Evolutionary conservation across 2,797 vertebrate species (phyloP).

Genomic region (Phalanger gymnotis): DNA sequence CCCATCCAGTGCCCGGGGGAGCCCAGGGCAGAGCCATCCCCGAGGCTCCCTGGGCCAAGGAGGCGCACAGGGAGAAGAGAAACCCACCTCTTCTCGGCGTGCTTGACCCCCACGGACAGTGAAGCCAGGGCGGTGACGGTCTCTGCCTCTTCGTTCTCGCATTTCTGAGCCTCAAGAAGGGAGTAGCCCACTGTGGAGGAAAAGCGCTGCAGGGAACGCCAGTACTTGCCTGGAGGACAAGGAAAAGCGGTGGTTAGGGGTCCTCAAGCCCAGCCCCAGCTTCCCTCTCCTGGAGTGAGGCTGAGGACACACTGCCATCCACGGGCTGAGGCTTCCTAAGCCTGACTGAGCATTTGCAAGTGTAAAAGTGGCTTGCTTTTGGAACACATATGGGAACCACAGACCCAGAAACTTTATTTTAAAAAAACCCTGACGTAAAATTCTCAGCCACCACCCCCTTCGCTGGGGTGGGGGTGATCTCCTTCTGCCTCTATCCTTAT

Average conservation of each 20-base stretch:
- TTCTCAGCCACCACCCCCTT: no score
- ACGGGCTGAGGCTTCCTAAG: not conserved
- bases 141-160: constrained; percentile 94
- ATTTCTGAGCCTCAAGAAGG: constrained; percentile 92
- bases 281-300: not conserved
- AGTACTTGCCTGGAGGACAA: constrained; percentile 91
- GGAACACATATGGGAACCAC: not conserved
- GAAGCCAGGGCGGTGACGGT: constrained; percentile 98
- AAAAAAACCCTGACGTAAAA: not conserved
- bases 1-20: not conserved
- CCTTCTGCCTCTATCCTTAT: accelerated
- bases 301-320: not conserved
- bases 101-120: constrained; percentile 93
- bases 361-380: no score
- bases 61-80: accelerated
- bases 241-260: accelerated
- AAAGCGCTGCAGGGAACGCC: constrained; percentile 91
- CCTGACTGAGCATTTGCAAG: not conserved
- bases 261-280: accelerated
- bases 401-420: no score
- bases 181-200: constrained; percentile 91
- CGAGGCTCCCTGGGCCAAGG: accelerated
- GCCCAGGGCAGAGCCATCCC: no score
- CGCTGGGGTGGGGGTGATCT: no score
- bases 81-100: constrained; percentile 92